phyloP scores from a whole-genome alignment of 2,113 vertebrate species.

The Excalfactoria chinensis region DNA sequence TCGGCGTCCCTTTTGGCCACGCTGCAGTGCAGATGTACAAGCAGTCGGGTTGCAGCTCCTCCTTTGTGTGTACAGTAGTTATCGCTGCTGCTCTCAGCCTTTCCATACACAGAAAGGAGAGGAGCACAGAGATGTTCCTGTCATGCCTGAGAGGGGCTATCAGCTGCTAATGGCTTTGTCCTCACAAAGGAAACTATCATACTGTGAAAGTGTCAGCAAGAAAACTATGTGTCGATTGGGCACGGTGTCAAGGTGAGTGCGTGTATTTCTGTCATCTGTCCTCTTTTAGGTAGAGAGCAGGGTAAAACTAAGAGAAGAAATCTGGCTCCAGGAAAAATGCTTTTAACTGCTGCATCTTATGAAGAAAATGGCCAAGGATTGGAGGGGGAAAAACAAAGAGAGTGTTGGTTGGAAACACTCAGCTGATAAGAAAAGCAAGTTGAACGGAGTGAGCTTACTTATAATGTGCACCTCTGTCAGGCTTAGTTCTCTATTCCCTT shows the following conservation, averaged over 20 bases:
- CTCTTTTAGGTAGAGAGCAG: not conserved
- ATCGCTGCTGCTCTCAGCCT: not conserved
- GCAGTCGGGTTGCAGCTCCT: not conserved
- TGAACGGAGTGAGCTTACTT: not conserved
- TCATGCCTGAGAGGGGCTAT: conserved; percentile 17
- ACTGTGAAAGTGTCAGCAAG: not conserved
- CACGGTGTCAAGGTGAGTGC: conserved; percentile 56
- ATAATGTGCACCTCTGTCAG: accelerated
- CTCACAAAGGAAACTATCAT: conserved; percentile 23
- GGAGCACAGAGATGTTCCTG: not conserved
- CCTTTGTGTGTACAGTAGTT: not conserved
- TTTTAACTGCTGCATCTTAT: not conserved
- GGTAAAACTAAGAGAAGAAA: not conserved
- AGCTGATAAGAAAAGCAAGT: not conserved
- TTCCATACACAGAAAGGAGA: accelerated
- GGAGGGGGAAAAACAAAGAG: not conserved
- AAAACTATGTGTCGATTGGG: conserved; percentile 56
- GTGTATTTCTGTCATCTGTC: not conserved
- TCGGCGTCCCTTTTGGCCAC: conserved; percentile 18
- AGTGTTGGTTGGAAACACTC: not conserved
- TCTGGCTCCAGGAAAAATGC: not conserved
- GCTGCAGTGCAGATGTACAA: not conserved
- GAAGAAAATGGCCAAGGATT: not conserved
- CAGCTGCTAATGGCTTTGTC: conserved; percentile 56
- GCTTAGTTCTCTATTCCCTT: not conserved